Evolutionary conservation across 2,113 vertebrate species (phyloP).

Genomic region (Sinosuthora webbiana): DNA sequence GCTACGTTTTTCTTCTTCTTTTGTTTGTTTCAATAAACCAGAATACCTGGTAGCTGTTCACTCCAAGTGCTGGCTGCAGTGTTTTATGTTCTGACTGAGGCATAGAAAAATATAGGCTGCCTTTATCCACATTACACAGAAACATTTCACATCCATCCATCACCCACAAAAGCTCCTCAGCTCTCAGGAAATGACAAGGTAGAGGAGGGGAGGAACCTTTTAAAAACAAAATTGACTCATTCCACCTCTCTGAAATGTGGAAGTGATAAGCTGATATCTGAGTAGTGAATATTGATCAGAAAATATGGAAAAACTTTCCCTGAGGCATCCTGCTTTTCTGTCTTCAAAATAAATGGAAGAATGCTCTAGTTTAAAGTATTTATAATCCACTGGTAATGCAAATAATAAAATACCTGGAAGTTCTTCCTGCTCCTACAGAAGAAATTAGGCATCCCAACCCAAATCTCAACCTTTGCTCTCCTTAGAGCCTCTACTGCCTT

Average conservation of each 20-base stretch:
- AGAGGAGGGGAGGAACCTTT: neutral
- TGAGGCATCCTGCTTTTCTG: constrained; percentile 46
- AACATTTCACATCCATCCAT: constrained; percentile 49
- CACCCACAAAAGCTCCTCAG: constrained; percentile 28
- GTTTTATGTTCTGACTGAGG: neutral
- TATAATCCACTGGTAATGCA: constrained; percentile 17
- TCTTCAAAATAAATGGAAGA: constrained; percentile 49
- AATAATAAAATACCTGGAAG: constrained; percentile 5
- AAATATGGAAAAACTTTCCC: constrained; percentile 48
- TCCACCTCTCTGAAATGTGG: constrained; percentile 48
- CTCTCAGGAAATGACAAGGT: neutral
- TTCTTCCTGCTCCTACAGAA: neutral
- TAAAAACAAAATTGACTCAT: constrained; percentile 42
- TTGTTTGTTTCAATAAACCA: neutral
- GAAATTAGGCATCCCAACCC: neutral
- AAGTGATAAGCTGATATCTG: constrained; percentile 43
- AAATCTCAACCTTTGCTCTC: neutral
- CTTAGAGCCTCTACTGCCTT: neutral
- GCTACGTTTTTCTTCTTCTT: neutral
- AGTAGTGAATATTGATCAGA: constrained; percentile 66
- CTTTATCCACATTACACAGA: constrained; percentile 25
- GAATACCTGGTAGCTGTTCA: neutral
- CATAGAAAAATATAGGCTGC: neutral
- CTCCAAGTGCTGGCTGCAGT: neutral
- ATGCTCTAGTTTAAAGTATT: constrained; percentile 29